phyloP scores from a whole-genome alignment of 2,888 invertebrate species.

The Nowickia ferox region DNA sequence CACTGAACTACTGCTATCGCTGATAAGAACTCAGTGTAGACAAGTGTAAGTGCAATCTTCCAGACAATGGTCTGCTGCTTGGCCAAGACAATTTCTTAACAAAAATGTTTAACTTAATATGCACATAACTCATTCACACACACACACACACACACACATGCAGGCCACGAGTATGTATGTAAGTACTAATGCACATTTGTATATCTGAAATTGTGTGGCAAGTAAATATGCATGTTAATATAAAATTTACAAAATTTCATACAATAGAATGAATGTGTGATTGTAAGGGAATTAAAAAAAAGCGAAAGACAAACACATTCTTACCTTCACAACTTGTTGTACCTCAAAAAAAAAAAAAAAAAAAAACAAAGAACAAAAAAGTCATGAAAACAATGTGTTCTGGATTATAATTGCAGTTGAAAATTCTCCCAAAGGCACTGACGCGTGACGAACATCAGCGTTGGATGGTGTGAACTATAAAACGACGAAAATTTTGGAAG shows the following conservation, averaged over 20 bases:
- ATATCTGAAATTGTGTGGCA: not conserved
- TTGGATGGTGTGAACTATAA: conserved; percentile 21
- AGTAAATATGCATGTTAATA: conserved; percentile 7
- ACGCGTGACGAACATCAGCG: conserved; percentile 56
- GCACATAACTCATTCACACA: not conserved
- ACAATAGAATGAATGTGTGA: conserved; percentile 42
- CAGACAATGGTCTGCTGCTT: conserved; percentile 43
- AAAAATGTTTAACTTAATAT: conserved; percentile 14
- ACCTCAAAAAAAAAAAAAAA: not conserved
- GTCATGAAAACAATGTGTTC: conserved; percentile 33
- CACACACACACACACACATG: not conserved
- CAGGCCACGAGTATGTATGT: not conserved
- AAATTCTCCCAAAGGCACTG: conserved; percentile 45
- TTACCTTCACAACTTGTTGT: not conserved
- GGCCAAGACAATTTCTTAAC: conserved; percentile 32
- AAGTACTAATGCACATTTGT: not conserved
- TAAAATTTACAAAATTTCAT: conserved; percentile 20
- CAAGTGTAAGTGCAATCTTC: conserved; percentile 65
- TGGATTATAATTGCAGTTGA: conserved; percentile 59
- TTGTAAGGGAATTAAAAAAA: conserved; percentile 35
- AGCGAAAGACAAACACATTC: conserved; percentile 2
- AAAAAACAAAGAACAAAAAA: conserved; percentile 26
- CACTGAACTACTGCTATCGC: conserved; percentile 49
- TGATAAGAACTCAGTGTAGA: conserved; percentile 51
- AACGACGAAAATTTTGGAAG: not conserved